Conservation (phyloP, 1,140 invertebrate species). For the Aphelenchoides besseyi region DNA sequence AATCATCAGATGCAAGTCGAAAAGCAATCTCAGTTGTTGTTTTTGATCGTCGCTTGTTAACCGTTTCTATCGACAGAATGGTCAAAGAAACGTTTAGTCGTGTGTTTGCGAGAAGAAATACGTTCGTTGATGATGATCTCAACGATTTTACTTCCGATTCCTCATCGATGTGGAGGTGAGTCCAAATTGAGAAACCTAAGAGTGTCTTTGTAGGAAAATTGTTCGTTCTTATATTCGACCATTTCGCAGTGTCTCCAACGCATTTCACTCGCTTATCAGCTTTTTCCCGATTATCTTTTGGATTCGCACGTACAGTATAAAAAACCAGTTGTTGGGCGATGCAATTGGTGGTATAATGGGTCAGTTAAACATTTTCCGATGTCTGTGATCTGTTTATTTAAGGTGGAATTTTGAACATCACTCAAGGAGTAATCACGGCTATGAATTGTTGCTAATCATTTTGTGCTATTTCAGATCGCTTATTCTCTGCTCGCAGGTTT, state of each 20-base stretch:
- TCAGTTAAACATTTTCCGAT: no score
- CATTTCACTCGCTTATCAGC: conserved; percentile 25
- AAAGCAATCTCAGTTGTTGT: neutral
- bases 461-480: conserved; percentile 5
- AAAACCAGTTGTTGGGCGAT: conserved; percentile 29
- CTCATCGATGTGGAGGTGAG: conserved; percentile 10
- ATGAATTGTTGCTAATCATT: neutral
- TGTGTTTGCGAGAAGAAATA: conserved; percentile 1
- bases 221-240: conserved; percentile 9
- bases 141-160: neutral
- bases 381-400: no score
- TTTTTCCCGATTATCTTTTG: conserved; percentile 41
- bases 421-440: no score
- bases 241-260: conserved; percentile 4
- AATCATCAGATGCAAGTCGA: neutral
- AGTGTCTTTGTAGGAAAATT: conserved; percentile 11
- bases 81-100: neutral
- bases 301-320: conserved; percentile 30
- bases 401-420: conserved; percentile 42
- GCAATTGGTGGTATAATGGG: conserved; percentile 40
- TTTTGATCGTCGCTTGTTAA: neutral
- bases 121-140: conserved; percentile 11
- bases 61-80: neutral
- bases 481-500: conserved; percentile 9
- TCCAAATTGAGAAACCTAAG: no score